Evolutionary conservation across 2,888 invertebrate genomes (phyloP), one percentile per base, ranked within the genome.

Genomic region (Pseudococcus viburni): DNA sequence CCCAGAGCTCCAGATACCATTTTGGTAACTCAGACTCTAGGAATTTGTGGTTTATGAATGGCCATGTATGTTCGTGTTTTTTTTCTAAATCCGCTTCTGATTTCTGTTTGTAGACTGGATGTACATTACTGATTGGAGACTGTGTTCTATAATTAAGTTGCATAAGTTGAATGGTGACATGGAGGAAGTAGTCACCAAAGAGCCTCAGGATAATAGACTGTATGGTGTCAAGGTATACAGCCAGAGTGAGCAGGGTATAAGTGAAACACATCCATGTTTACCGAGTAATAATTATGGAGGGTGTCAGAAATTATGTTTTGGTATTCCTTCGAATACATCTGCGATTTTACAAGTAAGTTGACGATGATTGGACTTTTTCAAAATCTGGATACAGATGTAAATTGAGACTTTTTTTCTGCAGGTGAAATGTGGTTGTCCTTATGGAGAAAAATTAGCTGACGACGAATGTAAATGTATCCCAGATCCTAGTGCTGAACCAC

Each of bases 61-160:
- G 22, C 19, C 64, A 9, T 90, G 91, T 91, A 91, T 0, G n/a
- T 85, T 48, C n/a, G n/a, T 8, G 59, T 2, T 85, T 26, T 19
- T 84, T 88, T 15, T 55, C n/a, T 2, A 42, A 42, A 42, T 42
- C 42, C 5, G 6, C 5, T 42, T 9, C 42, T 42, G 42, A 6
- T 86, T 39, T 26, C 19, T 19, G 0, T 42, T 26, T 19, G 51
- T 90, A 92, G 96, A 97, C 39, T 97, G 96, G 93, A 96, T 99
- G 94, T 99, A 98, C 92, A 98, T 98, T 84, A 98, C 99, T 0
- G 99, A 99, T 92, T 99, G 99, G 98, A 93, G 99, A 84, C 92
- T 98, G 84, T 98, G 99, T 91, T 98, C 98, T 0, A 98, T 99
- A 88, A 95, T 98, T 12, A 94, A 97, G 26, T 93, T 99, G 90